Evolutionary conservation across 2,113 vertebrate species (phyloP).

Genomic region (Lasiurus borealis): DNA sequence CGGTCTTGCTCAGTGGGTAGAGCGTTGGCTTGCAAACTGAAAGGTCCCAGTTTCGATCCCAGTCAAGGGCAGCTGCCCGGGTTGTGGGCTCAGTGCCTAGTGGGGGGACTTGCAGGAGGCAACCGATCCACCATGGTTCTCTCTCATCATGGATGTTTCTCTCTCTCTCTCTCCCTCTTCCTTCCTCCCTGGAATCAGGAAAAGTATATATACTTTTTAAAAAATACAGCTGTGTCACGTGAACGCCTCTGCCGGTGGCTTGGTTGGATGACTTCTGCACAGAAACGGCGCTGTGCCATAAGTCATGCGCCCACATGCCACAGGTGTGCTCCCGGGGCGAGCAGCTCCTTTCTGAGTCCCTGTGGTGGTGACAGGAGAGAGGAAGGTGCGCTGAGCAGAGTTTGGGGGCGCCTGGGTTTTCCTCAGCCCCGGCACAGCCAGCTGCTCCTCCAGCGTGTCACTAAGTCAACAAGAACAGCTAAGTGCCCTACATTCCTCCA

Average conservation of each 20-base stretch:
- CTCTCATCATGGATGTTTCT: too few relatives aligned
- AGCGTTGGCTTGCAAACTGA: too few relatives aligned
- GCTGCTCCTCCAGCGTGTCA: background rate
- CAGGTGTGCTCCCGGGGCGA: background rate
- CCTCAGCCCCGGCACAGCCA: background rate
- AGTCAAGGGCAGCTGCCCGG: too few relatives aligned
- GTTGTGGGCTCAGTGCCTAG: too few relatives aligned
- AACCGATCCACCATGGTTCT: too few relatives aligned
- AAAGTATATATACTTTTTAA: too few relatives aligned
- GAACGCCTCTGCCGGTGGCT: background rate
- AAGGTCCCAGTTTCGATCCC: too few relatives aligned
- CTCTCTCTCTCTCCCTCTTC: too few relatives aligned
- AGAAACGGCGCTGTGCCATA: background rate
- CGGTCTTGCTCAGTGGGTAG: too few relatives aligned
- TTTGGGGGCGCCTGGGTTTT: conserved; percentile 8
- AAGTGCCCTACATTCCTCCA: background rate
- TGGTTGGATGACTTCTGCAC: conserved; percentile 8
- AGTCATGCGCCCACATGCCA: background rate
- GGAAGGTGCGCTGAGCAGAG: background rate
- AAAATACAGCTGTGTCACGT: background rate
- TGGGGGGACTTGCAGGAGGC: too few relatives aligned
- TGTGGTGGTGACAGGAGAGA: background rate
- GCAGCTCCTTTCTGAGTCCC: background rate
- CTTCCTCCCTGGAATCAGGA: too few relatives aligned
- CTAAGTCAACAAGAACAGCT: background rate